Percentiles rank a stretch among this genome's conserved stretches.
Conservation (phyloP, 2,888 invertebrate genomes). For the Plebejus anna region DNA sequence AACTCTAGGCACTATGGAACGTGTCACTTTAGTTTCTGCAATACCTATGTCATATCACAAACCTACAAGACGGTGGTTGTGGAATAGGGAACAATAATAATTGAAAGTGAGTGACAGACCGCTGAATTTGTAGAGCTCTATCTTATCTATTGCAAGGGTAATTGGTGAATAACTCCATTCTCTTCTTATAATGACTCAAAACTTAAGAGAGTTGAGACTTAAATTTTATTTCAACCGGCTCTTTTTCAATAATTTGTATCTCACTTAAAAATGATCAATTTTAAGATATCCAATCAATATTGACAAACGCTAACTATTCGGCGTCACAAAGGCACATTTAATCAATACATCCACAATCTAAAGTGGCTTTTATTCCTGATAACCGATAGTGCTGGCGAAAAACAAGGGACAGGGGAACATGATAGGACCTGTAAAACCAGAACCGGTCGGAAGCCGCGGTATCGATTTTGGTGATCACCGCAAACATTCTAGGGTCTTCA, state of each 20-base stretch:
- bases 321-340: constrained; percentile 1
- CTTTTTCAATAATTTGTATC: too few relatives aligned
- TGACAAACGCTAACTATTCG: neutral
- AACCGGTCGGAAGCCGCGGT: constrained; percentile 32
- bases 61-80: neutral
- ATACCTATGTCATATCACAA: constrained; percentile 18
- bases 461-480: constrained; percentile 15
- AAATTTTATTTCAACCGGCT: too few relatives aligned
- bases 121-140: too few relatives aligned
- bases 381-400: constrained; percentile 54
- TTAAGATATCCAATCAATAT: neutral
- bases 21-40: constrained; percentile 32
- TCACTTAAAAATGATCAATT: too few relatives aligned
- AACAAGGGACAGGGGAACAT: constrained; percentile 50
- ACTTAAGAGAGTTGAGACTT: too few relatives aligned
- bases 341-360: constrained; percentile 47
- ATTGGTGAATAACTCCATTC: too few relatives aligned
- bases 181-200: too few relatives aligned
- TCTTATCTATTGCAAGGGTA: too few relatives aligned
- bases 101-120: neutral
- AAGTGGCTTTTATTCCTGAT: constrained; percentile 62
- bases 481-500: constrained; percentile 25
- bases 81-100: neutral
- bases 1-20: constrained; percentile 54
- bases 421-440: constrained; percentile 42